Percentiles rank a stretch among this genome's conserved stretches.
Evolutionary conservation across 2,797 vertebrate species (phyloP).

Genomic region (Lophius americanus): DNA sequence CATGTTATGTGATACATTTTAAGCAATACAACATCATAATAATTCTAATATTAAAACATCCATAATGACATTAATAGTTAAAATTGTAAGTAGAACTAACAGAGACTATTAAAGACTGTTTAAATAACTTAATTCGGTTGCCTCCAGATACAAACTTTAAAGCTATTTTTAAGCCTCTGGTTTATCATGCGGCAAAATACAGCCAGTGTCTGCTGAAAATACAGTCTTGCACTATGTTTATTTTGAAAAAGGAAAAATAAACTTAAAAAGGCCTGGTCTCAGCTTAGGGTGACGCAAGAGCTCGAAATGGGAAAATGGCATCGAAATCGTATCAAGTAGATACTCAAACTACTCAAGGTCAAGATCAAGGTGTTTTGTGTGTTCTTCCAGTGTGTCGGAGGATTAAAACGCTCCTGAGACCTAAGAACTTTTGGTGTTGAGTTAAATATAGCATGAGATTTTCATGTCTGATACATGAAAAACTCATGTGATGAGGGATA

Average conservation of each 20-base stretch:
- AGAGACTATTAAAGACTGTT: neutral
- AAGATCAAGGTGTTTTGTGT: slow-evolving; percentile 4
- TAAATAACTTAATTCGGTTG: neutral
- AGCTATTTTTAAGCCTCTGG: neutral
- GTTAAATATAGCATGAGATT: neutral
- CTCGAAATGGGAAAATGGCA: slow-evolving; percentile 37
- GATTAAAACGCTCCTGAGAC: neutral
- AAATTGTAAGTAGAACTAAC: no score
- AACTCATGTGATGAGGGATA: neutral
- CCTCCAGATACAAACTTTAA: neutral
- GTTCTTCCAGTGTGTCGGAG: neutral
- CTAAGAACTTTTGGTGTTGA: neutral
- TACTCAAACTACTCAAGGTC: neutral
- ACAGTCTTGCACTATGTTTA: slow-evolving; percentile 9
- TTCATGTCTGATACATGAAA: neutral
- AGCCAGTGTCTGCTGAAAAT: slow-evolving; percentile 19
- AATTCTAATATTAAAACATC: no score
- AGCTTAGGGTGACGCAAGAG: slow-evolving; percentile 47
- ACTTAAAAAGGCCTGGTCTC: neutral
- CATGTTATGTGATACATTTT: neutral
- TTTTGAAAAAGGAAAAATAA: slow-evolving; percentile 39
- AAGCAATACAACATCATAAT: neutral
- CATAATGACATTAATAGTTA: no score
- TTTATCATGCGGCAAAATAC: slow-evolving; percentile 11
- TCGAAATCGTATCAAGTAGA: slow-evolving; percentile 25